A percentile compares a stretch with the other conserved stretches of the same genome.
These are phyloP conservation scores for Stegana nigrithorax DNA, from an alignment of 2,888 invertebrate species.

Conservation along the genomic window DNA sequence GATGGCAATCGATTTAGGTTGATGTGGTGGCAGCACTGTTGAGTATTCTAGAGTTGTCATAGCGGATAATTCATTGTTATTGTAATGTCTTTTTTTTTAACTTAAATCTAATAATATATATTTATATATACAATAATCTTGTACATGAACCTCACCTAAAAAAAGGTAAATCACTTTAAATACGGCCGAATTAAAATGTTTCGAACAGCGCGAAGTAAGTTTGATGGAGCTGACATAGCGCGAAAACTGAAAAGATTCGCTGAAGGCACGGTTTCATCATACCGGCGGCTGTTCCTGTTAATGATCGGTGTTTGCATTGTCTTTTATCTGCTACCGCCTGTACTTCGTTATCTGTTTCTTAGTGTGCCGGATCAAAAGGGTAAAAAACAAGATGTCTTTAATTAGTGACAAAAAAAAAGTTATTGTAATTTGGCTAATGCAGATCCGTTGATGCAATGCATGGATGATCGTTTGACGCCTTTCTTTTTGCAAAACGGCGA, in stretches of 20 bases:
- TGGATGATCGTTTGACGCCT: conserved; percentile 75
- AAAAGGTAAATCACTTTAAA: too few species aligned
- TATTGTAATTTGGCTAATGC: too few species aligned
- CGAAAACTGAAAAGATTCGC: conserved; percentile 62
- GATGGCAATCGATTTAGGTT: too few species aligned
- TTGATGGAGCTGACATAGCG: conserved; percentile 63
- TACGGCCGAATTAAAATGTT: too few species aligned
- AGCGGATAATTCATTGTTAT: too few species aligned
- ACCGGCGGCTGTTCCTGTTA: conserved; percentile 65
- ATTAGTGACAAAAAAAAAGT: background rate
- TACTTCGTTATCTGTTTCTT: conserved; percentile 75
- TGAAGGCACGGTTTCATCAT: conserved; percentile 64
- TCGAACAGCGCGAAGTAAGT: conserved; percentile 65
- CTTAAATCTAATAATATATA: too few species aligned
- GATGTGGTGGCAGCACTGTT: too few species aligned
- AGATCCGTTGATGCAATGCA: conserved; percentile 74
- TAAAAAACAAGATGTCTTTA: conserved; percentile 39
- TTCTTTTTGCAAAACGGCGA: conserved; percentile 74
- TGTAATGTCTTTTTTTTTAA: too few species aligned
- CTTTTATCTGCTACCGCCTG: conserved; percentile 75
- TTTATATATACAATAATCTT: too few species aligned
- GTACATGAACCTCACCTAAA: too few species aligned
- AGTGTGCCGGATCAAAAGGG: conserved; percentile 69
- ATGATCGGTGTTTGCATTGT: conserved; percentile 72
- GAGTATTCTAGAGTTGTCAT: too few species aligned